phyloP scores from a whole-genome alignment of 2,888 invertebrate species.

The Tipula confusa region DNA sequence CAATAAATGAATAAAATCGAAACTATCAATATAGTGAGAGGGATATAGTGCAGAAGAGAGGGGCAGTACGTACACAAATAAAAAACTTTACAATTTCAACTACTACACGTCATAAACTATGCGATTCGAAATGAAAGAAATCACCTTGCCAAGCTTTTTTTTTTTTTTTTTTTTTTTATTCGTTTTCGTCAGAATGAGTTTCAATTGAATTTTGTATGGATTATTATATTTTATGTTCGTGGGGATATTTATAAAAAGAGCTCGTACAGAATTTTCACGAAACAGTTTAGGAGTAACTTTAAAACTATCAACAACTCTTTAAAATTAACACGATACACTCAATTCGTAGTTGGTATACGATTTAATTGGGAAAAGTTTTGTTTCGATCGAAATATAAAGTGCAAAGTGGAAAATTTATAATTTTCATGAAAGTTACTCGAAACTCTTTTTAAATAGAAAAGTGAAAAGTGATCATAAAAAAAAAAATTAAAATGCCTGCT shows the following conservation, averaged over 20 bases:
- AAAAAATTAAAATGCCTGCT: slow-evolving; percentile 44
- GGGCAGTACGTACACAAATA: background rate
- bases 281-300: slow-evolving; percentile 28
- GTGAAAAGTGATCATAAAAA: too few relatives aligned
- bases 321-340: background rate
- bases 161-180: background rate
- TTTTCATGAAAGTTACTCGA: background rate
- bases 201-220: slow-evolving; percentile 13
- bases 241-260: slow-evolving; percentile 29
- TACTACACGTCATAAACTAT: background rate
- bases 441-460: background rate
- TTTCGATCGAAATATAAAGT: background rate
- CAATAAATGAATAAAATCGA: background rate
- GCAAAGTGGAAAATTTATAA: background rate
- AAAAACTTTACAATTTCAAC: background rate
- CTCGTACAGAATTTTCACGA: background rate
- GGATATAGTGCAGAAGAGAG: background rate
- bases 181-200: background rate
- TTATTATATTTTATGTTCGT: background rate
- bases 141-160: slow-evolving; percentile 27
- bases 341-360: background rate
- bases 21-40: background rate
- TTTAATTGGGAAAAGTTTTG: background rate
- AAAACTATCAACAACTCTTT: background rate
- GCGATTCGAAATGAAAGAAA: slow-evolving; percentile 26